phyloP scores from a whole-genome alignment of 2,888 invertebrate genomes.

The Pheosia tremula region DNA sequence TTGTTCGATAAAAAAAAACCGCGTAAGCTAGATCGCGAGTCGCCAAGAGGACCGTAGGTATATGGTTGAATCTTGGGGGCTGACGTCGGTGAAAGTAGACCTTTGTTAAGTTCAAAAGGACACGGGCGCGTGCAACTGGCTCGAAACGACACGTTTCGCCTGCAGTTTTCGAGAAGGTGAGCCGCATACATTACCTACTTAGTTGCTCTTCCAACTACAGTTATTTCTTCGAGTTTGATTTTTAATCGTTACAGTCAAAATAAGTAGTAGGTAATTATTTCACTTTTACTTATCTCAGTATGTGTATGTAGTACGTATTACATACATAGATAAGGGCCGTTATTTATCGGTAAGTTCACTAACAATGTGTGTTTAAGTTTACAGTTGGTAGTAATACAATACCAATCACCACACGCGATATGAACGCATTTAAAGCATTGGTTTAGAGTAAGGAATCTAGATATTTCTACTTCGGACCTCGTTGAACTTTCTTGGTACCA shows the following conservation, averaged over 20 bases:
- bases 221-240: conserved; percentile 52
- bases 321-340: conserved; percentile 1
- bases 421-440: too few relatives aligned
- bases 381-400: too few relatives aligned
- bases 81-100: conserved; percentile 81
- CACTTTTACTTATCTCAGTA: conserved; percentile 32
- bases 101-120: conserved; percentile 83
- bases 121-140: conserved; percentile 72
- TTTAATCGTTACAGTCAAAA: conserved; percentile 32
- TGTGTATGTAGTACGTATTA: background rate
- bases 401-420: too few relatives aligned
- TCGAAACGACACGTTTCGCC: conserved; percentile 74
- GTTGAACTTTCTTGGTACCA: too few relatives aligned
- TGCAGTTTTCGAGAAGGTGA: conserved; percentile 76
- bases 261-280: conserved; percentile 35
- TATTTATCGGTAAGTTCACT: background rate
- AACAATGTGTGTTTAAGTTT: too few relatives aligned
- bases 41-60: conserved; percentile 67
- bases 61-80: conserved; percentile 73
- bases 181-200: conserved; percentile 73
- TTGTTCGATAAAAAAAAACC: conserved; percentile 76
- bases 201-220: conserved; percentile 63
- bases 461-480: too few relatives aligned
- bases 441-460: too few relatives aligned
- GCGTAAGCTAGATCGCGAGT: conserved; percentile 71